Conservation (phyloP, 1,140 invertebrate genomes). For the Orchesella cincta region DNA sequence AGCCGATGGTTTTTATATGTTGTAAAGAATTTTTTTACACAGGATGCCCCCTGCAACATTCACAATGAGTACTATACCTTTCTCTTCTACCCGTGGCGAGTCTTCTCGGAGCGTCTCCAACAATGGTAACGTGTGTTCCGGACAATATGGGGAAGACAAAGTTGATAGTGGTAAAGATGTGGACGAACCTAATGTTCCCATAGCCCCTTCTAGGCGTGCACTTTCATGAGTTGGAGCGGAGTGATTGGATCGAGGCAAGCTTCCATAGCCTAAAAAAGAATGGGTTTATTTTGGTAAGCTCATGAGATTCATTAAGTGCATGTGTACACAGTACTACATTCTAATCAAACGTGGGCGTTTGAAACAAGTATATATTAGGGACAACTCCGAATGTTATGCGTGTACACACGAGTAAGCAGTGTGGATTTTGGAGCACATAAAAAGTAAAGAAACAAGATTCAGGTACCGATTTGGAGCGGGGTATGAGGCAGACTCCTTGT, state of each 20-base stretch:
- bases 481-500: slow-evolving; percentile 48
- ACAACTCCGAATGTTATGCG: too few relatives aligned
- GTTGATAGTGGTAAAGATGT: slow-evolving; percentile 57
- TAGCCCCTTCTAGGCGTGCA: slow-evolving; percentile 56
- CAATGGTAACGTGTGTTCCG: slow-evolving; percentile 61
- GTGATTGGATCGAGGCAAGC: slow-evolving; percentile 77
- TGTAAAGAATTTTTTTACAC: too few relatives aligned
- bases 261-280: slow-evolving; percentile 69
- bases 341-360: too few relatives aligned
- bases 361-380: too few relatives aligned
- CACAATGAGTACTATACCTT: too few relatives aligned
- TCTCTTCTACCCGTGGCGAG: slow-evolving; percentile 49
- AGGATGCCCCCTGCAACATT: too few relatives aligned
- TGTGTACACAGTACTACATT: too few relatives aligned
- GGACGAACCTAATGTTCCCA: slow-evolving; percentile 46
- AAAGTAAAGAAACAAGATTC: too few relatives aligned
- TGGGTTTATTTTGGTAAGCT: neutral
- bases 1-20: too few relatives aligned
- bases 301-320: too few relatives aligned
- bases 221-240: slow-evolving; percentile 64
- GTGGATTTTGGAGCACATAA: too few relatives aligned
- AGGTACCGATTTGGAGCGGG: slow-evolving; percentile 46
- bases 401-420: too few relatives aligned
- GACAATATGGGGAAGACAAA: slow-evolving; percentile 58
- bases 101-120: slow-evolving; percentile 68